These are phyloP conservation scores for Cryptocephalus primarius DNA, from an alignment of 2,888 invertebrate species.

Conservation along the genomic window DNA sequence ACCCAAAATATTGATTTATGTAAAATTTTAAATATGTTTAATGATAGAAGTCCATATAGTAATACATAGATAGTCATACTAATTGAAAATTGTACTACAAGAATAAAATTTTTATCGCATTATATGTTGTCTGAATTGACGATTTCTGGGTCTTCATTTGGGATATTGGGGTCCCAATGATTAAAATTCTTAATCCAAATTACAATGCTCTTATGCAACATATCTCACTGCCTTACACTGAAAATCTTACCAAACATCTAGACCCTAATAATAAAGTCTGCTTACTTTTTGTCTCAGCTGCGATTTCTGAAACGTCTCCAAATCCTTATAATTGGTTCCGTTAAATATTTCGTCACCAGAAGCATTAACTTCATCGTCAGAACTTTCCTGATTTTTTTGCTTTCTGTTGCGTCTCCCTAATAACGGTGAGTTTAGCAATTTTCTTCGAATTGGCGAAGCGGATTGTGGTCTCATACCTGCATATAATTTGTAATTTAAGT, in stretches of 20 bases:
- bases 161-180: too few relatives aligned
- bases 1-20: background rate
- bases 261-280: background rate
- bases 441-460: conserved; percentile 66
- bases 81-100: too few relatives aligned
- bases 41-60: too few relatives aligned
- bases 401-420: conserved; percentile 64
- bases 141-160: too few relatives aligned
- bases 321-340: conserved; percentile 68
- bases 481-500: background rate
- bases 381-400: conserved; percentile 61
- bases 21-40: background rate
- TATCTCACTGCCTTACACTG: too few relatives aligned
- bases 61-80: too few relatives aligned
- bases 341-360: conserved; percentile 49
- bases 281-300: conserved; percentile 80
- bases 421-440: conserved; percentile 75
- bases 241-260: too few relatives aligned
- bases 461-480: conserved; percentile 59
- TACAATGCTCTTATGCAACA: too few relatives aligned
- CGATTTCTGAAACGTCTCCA: conserved; percentile 87
- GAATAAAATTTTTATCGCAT: too few relatives aligned
- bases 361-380: conserved; percentile 63
- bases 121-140: too few relatives aligned
- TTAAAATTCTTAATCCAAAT: too few relatives aligned